A percentile compares a stretch with the other conserved stretches of the same genome.
Conservation (phyloP, 2,888 invertebrate species). For the Hirtodrosophila confusa region DNA sequence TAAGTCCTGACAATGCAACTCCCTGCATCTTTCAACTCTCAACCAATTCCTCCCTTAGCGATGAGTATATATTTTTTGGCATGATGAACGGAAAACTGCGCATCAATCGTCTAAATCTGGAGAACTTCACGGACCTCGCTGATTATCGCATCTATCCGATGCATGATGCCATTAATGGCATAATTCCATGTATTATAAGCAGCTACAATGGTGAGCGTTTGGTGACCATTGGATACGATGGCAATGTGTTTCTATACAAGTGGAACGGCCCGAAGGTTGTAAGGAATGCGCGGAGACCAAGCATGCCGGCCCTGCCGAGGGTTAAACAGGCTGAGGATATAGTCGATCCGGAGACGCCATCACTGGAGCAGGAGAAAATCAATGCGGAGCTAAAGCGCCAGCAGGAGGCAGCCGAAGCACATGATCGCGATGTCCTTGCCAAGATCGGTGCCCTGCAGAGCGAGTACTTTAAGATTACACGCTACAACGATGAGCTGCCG, state of each 20-base stretch:
- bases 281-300: background rate
- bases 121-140: slow-evolving; percentile 85
- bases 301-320: slow-evolving; percentile 33
- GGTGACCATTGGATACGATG: slow-evolving; percentile 89
- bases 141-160: slow-evolving; percentile 89
- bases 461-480: slow-evolving; percentile 86
- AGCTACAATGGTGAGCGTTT: slow-evolving; percentile 86
- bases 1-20: slow-evolving; percentile 72
- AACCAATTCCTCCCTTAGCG: slow-evolving; percentile 77
- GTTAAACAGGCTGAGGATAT: slow-evolving; percentile 66
- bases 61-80: slow-evolving; percentile 86
- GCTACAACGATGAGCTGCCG: slow-evolving; percentile 86
- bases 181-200: slow-evolving; percentile 87
- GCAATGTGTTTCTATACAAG: slow-evolving; percentile 90
- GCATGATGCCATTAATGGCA: slow-evolving; percentile 90
- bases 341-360: slow-evolving; percentile 72
- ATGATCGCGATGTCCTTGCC: slow-evolving; percentile 86
- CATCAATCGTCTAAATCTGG: slow-evolving; percentile 85
- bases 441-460: slow-evolving; percentile 86
- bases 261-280: slow-evolving; percentile 83
- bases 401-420: slow-evolving; percentile 84
- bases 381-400: slow-evolving; percentile 86
- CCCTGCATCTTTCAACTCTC: too few relatives aligned
- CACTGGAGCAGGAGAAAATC: slow-evolving; percentile 88
- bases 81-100: slow-evolving; percentile 87